Evolutionary conservation across 2,888 invertebrate species (phyloP), one percentile per base, ranked within the genome.

Genomic region (Hemithea aestivaria): DNA sequence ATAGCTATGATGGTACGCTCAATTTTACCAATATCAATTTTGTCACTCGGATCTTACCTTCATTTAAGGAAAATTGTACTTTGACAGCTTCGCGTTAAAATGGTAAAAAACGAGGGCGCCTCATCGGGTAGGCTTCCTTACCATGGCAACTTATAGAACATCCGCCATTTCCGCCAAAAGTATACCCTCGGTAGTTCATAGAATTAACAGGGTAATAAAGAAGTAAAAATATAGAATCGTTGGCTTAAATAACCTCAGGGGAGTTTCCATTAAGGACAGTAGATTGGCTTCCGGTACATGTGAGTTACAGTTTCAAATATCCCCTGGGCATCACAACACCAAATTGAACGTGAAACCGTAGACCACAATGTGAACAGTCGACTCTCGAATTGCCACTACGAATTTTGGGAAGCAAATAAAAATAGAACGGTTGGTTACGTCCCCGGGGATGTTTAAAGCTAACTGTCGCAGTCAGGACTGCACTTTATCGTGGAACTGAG

Each of bases 271-370:
- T 57, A 53, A 45, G 54, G 54, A 16, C 16, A 16, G 3, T 16
- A 16, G 16, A 16, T 16, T 16, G 16, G 16, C 16, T 16, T 16
- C 16, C 16, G 29, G 33, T 33, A 16, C 16, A 16, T 16, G 16
- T 16, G 16, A 16, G 16, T 16, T 16, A 16, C 5, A 16, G n/a
- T n/a, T n/a, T n/a, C 50, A 6, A 30, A 49, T 53, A 51, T 50
- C 54, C 48, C 37, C 31, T 29, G 46, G 47, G 55, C 39, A 56
- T 55, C 53, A 47, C 20, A 38, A 43, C 40, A 45, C 45, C 16
- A 46, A 51, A 48, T 48, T 42, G 39, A 51, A 54, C 34, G 46
- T 10, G 35, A 23, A 16, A 46, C 27, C 20, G 20, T 8, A 20
- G 26, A 11, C 10, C 20, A 5, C 10, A 26, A 10, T 20, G 7